phyloP scores from a whole-genome alignment of 2,113 vertebrate species.

The Jacana jacana region DNA sequence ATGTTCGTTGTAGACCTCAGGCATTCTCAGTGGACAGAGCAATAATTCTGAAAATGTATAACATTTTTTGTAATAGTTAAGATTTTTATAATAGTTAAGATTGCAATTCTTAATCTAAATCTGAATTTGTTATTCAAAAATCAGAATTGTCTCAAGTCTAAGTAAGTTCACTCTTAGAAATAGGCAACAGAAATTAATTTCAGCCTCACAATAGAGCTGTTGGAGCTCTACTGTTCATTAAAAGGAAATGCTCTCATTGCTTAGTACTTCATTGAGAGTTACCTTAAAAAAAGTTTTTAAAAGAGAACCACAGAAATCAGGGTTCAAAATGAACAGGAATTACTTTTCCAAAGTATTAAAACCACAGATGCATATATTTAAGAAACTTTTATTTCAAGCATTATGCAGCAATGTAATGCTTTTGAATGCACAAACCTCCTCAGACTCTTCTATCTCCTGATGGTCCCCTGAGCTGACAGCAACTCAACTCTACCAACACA shows the following conservation, averaged over 20 bases:
- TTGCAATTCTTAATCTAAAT: background rate
- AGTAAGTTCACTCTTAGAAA: background rate
- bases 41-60: background rate
- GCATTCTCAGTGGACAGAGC: background rate
- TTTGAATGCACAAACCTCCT: background rate
- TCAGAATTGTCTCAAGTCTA: background rate
- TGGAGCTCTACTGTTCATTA: background rate
- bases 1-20: background rate
- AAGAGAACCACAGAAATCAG: background rate
- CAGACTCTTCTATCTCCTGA: background rate
- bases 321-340: background rate
- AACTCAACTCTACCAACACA: background rate
- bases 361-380: background rate
- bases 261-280: background rate
- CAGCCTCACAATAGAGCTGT: background rate
- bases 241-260: background rate
- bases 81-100: background rate
- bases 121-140: background rate
- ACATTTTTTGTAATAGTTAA: background rate
- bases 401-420: background rate
- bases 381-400: background rate
- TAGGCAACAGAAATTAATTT: background rate
- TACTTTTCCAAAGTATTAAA: background rate
- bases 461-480: background rate
- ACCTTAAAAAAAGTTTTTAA: background rate